phyloP scores from a whole-genome alignment of 1,140 invertebrate genomes.

The Microplitis mediator region DNA sequence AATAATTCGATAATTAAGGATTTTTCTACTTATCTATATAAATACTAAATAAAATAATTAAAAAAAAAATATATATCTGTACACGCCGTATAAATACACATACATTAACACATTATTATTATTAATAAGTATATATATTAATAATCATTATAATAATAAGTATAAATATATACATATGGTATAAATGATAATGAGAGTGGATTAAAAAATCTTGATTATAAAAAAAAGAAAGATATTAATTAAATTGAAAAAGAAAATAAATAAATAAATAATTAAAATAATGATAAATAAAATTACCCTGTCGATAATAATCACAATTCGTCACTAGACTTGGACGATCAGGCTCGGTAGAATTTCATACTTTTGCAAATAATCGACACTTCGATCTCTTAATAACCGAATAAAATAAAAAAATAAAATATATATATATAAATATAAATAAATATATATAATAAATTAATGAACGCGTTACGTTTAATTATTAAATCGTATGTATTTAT shows the following conservation, averaged over 20 bases:
- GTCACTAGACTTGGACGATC: slow-evolving; percentile 50
- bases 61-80: slow-evolving; percentile 8
- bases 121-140: slow-evolving; percentile 8
- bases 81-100: slow-evolving; percentile 37
- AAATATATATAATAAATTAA: no score
- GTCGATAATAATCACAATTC: slow-evolving; percentile 44
- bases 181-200: slow-evolving; percentile 37
- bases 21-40: slow-evolving; percentile 60
- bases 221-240: slow-evolving; percentile 12
- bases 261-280: slow-evolving; percentile 31
- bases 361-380: slow-evolving; percentile 60
- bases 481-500: slow-evolving; percentile 10
- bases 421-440: slow-evolving; percentile 17
- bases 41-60: slow-evolving; percentile 6
- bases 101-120: slow-evolving; percentile 22
- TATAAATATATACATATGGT: slow-evolving; percentile 31
- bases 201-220: slow-evolving; percentile 40
- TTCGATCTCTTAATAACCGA: slow-evolving; percentile 47
- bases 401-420: slow-evolving; percentile 22
- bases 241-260: slow-evolving; percentile 17
- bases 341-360: slow-evolving; percentile 59
- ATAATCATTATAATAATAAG: neutral
- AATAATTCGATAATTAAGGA: slow-evolving; percentile 38
- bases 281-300: slow-evolving; percentile 36
- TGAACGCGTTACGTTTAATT: neutral